Evolutionary conservation across 2,888 invertebrate genomes (phyloP), one percentile per base, ranked within the genome.

Genomic region (Thereva unica): DNA sequence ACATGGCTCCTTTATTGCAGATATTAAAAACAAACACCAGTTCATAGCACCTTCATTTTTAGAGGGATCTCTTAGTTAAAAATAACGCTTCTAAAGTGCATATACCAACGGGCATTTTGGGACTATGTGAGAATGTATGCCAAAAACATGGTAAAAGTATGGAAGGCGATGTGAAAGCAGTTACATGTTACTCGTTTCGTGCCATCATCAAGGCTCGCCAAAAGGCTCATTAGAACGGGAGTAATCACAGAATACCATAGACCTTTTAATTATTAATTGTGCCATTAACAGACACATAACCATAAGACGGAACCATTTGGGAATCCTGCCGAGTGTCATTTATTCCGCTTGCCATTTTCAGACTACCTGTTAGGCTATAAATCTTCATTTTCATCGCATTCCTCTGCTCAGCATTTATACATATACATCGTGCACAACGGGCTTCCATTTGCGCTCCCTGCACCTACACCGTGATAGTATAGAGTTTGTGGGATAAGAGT

Each of bases 231-330:
- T 54, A 64, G 64, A 41, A 50, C 35, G 44, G 23, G 54, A 67
- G 64, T 69, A 69, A 69, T 69, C 68, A 64, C 67, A 64, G 44
- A 42, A 57, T 57, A 64, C 40, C 67, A 42, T 57, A 64, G 59
- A 64, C 59, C 23, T 23, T 67, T 69, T 67, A 69, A 69, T 69
- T 69, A 69, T 69, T 69, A 69, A 69, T 69, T 67, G 68, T 57
- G 64, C 68, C 68, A 67, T 69, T 69, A 69, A 64, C 67, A 67
- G 64, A 49, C 68, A 64, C 63, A 67, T 67, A 67, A 59, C 64
- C 64, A 59, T 66, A 64, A 69, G 52, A 53, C 59, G 55, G 44
- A 64, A 41, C 57, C 68, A 57, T 64, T 67, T 66, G 44, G 56
- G 23, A 23, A 23, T 23, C 23, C 54, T 38, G 10, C 12, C 35